Evolutionary conservation across 2,888 invertebrate genomes (phyloP).

Genomic region (Apocheima hispidaria): DNA sequence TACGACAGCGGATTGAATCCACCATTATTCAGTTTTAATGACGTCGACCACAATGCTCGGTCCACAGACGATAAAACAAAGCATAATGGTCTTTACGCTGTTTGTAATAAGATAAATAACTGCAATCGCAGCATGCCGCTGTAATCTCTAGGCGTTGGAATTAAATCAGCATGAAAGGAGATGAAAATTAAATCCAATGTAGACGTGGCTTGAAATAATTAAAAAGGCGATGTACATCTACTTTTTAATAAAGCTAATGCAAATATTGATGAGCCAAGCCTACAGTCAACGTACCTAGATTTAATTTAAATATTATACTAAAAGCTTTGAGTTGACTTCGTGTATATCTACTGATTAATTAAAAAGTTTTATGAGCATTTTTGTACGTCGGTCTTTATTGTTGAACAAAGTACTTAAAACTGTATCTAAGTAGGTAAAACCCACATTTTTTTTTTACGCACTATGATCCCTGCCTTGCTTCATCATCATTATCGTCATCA

Average conservation of each 20-base stretch:
- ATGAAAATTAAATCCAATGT: conserved; percentile 53
- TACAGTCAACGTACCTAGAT: not conserved
- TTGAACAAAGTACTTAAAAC: too few relatives aligned
- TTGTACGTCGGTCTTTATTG: too few relatives aligned
- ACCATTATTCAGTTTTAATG: conserved; percentile 82
- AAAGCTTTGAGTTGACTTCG: not conserved
- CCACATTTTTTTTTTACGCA: too few relatives aligned
- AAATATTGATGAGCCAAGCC: conserved; percentile 18
- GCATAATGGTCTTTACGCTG: conserved; percentile 72
- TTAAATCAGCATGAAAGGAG: conserved; percentile 67
- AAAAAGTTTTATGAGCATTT: too few relatives aligned
- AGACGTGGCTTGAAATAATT: conserved; percentile 48
- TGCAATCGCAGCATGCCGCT: conserved; percentile 56
- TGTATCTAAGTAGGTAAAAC: too few relatives aligned
- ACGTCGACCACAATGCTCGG: conserved; percentile 68
- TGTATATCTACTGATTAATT: not conserved
- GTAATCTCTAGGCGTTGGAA: conserved; percentile 55
- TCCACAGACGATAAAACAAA: conserved; percentile 71
- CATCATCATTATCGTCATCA: too few relatives aligned
- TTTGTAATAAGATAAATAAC: conserved; percentile 74
- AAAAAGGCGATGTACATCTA: conserved; percentile 26
- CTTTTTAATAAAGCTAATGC: conserved; percentile 9
- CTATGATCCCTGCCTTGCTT: too few relatives aligned
- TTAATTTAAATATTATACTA: not conserved
- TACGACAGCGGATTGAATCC: conserved; percentile 67